Conservation (phyloP, 92 coral and sea anemone species). For the Virgularia gustaviana region DNA sequence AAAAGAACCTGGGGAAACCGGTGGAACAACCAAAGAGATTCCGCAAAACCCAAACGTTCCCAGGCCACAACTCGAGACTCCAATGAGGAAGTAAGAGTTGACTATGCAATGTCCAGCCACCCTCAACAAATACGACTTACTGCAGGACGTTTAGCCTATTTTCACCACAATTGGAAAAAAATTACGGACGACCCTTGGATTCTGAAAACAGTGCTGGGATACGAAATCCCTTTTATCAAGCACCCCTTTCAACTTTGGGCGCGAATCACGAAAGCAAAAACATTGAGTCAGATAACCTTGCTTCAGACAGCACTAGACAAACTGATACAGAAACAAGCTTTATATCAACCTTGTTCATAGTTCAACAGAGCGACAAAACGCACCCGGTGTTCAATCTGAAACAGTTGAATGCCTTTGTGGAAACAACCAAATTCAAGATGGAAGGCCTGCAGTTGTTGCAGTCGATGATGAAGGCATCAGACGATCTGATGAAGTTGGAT, state of each 20-base stretch:
- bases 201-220: neutral
- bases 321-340: conserved; percentile 40
- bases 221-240: neutral
- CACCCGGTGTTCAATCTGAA: too few relatives aligned
- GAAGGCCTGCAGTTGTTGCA: too few relatives aligned
- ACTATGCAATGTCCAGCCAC: conserved; percentile 23
- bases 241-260: neutral
- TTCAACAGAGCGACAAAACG: too few relatives aligned
- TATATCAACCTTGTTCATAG: conserved; percentile 21
- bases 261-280: conserved; percentile 1
- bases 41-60: too few relatives aligned
- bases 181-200: conserved; percentile 10
- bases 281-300: conserved; percentile 3
- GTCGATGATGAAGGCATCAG: too few relatives aligned
- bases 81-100: conserved; percentile 36
- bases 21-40: too few relatives aligned
- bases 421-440: too few relatives aligned
- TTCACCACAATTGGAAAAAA: conserved; percentile 28
- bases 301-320: conserved; percentile 38
- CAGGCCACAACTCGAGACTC: too few relatives aligned
- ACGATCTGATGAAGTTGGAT: conserved; percentile 13
- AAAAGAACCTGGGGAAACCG: too few relatives aligned
- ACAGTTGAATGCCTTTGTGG: too few relatives aligned
- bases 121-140: conserved; percentile 16
- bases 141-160: conserved; percentile 46